Evolutionary conservation across 1,140 invertebrate genomes (phyloP), one percentile per base, ranked within the genome.

Genomic region (Diabrotica undecimpunctata): DNA sequence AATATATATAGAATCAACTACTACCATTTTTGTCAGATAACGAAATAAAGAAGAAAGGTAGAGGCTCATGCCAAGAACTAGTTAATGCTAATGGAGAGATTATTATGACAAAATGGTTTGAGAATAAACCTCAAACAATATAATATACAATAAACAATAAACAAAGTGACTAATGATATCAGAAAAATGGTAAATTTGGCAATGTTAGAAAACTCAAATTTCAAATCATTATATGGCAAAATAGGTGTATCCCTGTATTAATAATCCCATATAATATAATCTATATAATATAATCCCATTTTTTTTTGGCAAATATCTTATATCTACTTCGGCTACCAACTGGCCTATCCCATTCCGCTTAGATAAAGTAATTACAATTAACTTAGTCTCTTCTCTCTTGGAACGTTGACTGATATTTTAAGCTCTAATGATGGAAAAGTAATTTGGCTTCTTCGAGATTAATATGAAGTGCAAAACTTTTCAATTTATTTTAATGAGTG

Each of bases 21-120:
- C n/a, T n/a, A n/a, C 74, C 66, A 70, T 14, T 54, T 54, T 54
- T 13, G 8, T 7, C 7, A 14, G 79, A 80, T 54, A 77, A 75
- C 75, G 66, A 71, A 13, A 69, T 75, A 46, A 76, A 75, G 54
- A 79, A 77, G 68, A 77, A 76, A 64, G 66, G 64, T 38, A 65
- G 75, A 66, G 78, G 75, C 25, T 76, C 72, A 74, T 51, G 70
- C 71, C 73, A 80, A 66, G 77, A 79, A 73, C 60, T 79, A 52
- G 70, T 54, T 66, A 79, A 72, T 60, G 61, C 13, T 71, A 72
- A 75, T 54, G 68, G 67, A 71, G 73, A 77, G 53, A 68, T 68
- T 69, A 74, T 75, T 68, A 55, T 81, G 41, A 73, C 74, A 52
- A 79, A 78, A 62, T 79, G 76, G 79, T 54, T 78, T 61, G 78